Conservation (phyloP, 2,797 vertebrate species). For the Taeniopygia guttata region DNA sequence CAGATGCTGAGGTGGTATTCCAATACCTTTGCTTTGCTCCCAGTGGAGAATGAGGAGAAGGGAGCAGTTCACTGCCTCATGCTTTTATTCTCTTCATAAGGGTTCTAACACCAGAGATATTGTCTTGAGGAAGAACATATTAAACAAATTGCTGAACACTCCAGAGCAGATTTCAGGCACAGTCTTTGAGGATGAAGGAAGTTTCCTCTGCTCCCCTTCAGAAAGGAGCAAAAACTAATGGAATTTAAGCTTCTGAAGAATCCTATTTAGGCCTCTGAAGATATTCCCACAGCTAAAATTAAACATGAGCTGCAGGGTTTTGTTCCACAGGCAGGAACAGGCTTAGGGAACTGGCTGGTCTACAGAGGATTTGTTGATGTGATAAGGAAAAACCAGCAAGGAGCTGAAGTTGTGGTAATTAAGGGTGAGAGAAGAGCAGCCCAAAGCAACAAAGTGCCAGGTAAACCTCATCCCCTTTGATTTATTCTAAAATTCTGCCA, state of each 20-base stretch:
- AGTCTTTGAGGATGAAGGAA: neutral
- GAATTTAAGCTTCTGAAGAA: neutral
- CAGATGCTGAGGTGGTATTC: neutral
- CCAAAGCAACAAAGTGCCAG: neutral
- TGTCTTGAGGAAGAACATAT: neutral
- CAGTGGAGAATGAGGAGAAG: neutral
- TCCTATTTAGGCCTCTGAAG: neutral
- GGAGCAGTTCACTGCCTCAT: neutral
- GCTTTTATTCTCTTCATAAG: neutral
- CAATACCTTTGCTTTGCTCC: neutral
- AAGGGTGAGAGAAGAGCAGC: neutral
- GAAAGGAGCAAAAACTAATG: neutral
- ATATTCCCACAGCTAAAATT: neutral
- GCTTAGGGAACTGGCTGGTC: neutral
- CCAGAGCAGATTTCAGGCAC: neutral
- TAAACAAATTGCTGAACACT: neutral
- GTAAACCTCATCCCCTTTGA: neutral
- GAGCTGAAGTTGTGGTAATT: neutral
- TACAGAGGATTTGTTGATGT: neutral
- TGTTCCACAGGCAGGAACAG: neutral
- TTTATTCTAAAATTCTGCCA: neutral
- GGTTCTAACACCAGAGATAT: neutral
- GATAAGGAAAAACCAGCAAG: neutral
- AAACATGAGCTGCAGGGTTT: neutral
- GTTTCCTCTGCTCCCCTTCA: neutral